Evolutionary conservation across 2,797 vertebrate genomes (phyloP).

Genomic region (Delichon dasypus): DNA sequence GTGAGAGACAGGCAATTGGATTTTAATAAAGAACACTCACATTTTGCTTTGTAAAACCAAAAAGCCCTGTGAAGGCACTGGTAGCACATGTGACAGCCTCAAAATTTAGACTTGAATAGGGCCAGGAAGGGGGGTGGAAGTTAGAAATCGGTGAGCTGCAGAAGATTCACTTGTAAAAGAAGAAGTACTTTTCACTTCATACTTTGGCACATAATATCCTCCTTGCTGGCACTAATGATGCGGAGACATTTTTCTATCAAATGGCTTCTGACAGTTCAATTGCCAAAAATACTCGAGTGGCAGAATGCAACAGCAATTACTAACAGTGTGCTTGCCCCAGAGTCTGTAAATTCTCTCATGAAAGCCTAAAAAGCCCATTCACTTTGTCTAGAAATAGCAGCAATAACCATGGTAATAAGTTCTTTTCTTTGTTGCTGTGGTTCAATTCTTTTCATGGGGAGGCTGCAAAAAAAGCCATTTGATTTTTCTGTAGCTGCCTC

Average conservation of each 20-base stretch:
- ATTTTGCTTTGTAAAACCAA: background rate
- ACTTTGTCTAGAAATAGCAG: constrained; percentile 64
- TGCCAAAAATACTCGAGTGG: constrained; percentile 68
- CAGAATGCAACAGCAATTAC: constrained; percentile 65
- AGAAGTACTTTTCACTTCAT: constrained; percentile 30
- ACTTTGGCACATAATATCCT: constrained; percentile 45
- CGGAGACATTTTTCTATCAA: constrained; percentile 62
- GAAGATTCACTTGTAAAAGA: constrained; percentile 31
- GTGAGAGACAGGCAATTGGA: background rate
- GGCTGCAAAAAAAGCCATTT: constrained; percentile 39
- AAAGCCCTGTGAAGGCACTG: background rate
- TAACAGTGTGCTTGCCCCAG: constrained; percentile 59
- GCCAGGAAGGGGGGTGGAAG: background rate
- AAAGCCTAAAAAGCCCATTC: constrained; percentile 67
- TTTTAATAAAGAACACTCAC: background rate
- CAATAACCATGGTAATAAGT: constrained; percentile 69
- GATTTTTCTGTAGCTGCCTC: constrained; percentile 53
- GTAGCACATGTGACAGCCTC: background rate
- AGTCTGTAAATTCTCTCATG: constrained; percentile 59
- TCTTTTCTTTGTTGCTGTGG: constrained; percentile 60
- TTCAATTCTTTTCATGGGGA: constrained; percentile 56
- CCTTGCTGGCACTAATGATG: constrained; percentile 57
- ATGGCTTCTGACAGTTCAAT: constrained; percentile 63
- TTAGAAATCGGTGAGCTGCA: background rate
- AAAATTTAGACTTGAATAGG: background rate